Evolutionary conservation across 2,888 invertebrate genomes (phyloP), one percentile per base, ranked within the genome.

Genomic region (Tachina fera): DNA sequence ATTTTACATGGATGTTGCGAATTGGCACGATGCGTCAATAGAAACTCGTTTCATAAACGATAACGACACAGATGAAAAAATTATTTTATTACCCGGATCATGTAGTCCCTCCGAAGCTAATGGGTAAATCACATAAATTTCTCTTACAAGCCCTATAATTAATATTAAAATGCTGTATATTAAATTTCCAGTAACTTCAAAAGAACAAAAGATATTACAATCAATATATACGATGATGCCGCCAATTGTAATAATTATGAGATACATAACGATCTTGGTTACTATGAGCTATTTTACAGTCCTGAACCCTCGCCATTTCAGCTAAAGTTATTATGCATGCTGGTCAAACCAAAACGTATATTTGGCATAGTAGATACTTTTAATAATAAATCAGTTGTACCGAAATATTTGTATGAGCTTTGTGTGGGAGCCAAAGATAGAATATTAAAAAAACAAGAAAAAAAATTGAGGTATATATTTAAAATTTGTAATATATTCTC

Each of bases 251-350:
- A 43, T 4, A 31, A 70, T 14, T 43, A 11, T 51, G 10, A 58
- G 22, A 9, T 67, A 13, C 10, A 39, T 43, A 45, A 43, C 41
- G 45, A 51, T 2, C 49, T 68, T 43, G 65, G 19, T 11, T 87
- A 83, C 39, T 87, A 86, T 83, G 86, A 87, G 60, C 13, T 88
- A 10, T 79, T 76, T 45, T 88, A 85, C 16, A 85, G 82, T 8
- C 86, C 88, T 19, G 63, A 87, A 60, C 88, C 88, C 3, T 81
- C 86, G n/a, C 75, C 83, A n/a, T 87, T 88, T 74, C 76, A 84
- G 31, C 71, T 87, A 16, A 72, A 86, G 60, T 51, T 88, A 11
- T 67, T 88, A 19, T 83, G 84, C 9, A 65, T 72, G 41, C n/a
- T 87, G n/a, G 72, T 87, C 10, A 81, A 86, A 68, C 88, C 88